Evolutionary conservation across 2,113 vertebrate species (phyloP).

Genomic region (Salvelinus namaycush): DNA sequence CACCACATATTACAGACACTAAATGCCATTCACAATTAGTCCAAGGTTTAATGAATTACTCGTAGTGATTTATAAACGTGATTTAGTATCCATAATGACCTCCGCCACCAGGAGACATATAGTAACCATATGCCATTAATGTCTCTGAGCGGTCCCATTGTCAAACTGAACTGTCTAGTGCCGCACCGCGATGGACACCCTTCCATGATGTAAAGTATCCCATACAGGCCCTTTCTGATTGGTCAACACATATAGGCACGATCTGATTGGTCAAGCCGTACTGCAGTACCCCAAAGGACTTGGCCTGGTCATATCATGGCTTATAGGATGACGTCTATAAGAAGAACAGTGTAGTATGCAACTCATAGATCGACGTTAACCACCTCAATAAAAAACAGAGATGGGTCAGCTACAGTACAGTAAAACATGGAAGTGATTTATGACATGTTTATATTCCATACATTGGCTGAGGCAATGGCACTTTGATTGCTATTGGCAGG

Average conservation of each 20-base stretch:
- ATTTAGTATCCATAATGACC: neutral
- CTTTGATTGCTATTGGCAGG: constrained; percentile 54
- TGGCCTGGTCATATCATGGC: neutral
- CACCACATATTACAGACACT: neutral
- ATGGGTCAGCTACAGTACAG: neutral
- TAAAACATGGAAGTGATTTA: constrained; percentile 36
- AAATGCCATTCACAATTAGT: neutral
- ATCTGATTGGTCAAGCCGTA: neutral
- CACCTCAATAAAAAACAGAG: neutral
- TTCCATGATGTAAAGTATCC: neutral
- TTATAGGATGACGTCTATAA: neutral
- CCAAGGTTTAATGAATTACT: neutral
- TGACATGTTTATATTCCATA: constrained; percentile 42
- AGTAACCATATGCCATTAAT: neutral
- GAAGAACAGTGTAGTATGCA: neutral
- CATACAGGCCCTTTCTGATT: neutral
- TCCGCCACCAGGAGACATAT: neutral
- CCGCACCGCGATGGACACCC: neutral
- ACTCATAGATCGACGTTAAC: neutral
- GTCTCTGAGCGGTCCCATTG: neutral
- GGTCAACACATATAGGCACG: neutral
- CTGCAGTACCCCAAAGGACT: neutral
- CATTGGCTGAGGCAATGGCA: constrained; percentile 31
- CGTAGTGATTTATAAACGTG: neutral
- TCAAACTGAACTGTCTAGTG: neutral